Conservation (phyloP, 1,140 invertebrate species). For the Hypothenemus hampei region DNA sequence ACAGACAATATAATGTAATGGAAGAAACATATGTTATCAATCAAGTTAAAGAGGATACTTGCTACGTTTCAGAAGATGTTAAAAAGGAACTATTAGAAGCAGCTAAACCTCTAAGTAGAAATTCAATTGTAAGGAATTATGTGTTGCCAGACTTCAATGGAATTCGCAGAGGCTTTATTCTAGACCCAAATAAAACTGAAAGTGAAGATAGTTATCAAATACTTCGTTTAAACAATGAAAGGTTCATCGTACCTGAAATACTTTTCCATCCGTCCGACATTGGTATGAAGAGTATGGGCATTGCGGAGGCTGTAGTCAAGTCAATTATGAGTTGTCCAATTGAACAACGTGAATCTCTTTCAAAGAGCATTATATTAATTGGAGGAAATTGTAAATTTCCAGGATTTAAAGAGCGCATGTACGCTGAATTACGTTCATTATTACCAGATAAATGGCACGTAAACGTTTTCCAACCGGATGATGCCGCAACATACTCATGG, state of each 20-base stretch:
- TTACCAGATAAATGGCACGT: constrained; percentile 73
- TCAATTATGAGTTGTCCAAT: constrained; percentile 67
- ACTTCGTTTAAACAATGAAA: constrained; percentile 83
- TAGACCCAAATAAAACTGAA: constrained; percentile 47
- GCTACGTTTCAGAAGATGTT: constrained; percentile 89
- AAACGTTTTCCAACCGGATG: constrained; percentile 63
- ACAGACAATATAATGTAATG: constrained; percentile 96
- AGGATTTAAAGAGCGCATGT: constrained; percentile 78
- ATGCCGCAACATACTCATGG: constrained; percentile 84
- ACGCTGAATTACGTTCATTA: constrained; percentile 72
- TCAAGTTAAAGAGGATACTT: constrained; percentile 96
- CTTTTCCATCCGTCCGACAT: constrained; percentile 94
- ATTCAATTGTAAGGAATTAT: constrained; percentile 77
- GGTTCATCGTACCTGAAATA: constrained; percentile 91
- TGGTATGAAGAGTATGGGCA: constrained; percentile 90
- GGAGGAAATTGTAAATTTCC: constrained; percentile 85
- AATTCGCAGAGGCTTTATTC: constrained; percentile 59
- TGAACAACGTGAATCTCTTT: constrained; percentile 75
- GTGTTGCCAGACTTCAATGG: constrained; percentile 66
- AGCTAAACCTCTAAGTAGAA: constrained; percentile 54
- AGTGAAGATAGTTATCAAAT: constrained; percentile 69
- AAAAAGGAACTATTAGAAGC: constrained; percentile 77
- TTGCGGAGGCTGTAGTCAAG: constrained; percentile 82
- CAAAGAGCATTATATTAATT: constrained; percentile 84
- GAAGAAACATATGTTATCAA: constrained; percentile 99